Base-by-base conservation (phyloP, 92 coral and sea anemone genomes). In the Umimayanthus kanabou region DNA sequence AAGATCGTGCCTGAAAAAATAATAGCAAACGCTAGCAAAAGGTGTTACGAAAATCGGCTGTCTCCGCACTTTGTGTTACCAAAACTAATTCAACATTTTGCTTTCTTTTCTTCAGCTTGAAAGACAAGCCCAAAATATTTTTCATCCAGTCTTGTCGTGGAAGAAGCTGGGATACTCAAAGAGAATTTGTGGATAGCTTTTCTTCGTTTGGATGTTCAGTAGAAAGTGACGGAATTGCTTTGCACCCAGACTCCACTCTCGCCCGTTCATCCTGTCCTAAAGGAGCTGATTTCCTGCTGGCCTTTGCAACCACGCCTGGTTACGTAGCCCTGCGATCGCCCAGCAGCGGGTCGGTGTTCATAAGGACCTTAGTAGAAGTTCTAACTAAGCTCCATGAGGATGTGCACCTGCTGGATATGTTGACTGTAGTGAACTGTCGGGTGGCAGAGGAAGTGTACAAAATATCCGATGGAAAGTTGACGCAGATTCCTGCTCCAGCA, bases 401-500 rank as follows among this genome's bases (percentile, higher is more conserved):
- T 1, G 57, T 61, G 33, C 88, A 85, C 65, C 88, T 85, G n/a
- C 88, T 85, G 67, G 88, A 85, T 25, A 85, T 85, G 88, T 43
- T 85, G 82, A 85, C 88, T 14, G 82, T 37, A 42, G 88, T 85
- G 37, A 85, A 85, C 88, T 25, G 74, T 30, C 64, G 64, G 25
- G 88, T 85, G 72, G 82, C 88, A 7, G 82, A 85, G 40, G 88
- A 85, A 33, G 82, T 85, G 57, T 55, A 18, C 28, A 55, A 49
- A 40, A 18, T 77, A 42, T 37, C 88, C 16, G 50, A 42, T 1
- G 82, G 82, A 18, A 74, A 53, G 25, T 39, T 64, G 23, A 85
- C 73, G 14, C 88, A 85, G 88, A 85, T 85, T 33, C 88, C 88
- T 76, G 88, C 88, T 64, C 88, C 88, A 37, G 82, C 73, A 37